phyloP scores from a whole-genome alignment of 2,113 vertebrate species.

The Nycticryphes semicollaris region DNA sequence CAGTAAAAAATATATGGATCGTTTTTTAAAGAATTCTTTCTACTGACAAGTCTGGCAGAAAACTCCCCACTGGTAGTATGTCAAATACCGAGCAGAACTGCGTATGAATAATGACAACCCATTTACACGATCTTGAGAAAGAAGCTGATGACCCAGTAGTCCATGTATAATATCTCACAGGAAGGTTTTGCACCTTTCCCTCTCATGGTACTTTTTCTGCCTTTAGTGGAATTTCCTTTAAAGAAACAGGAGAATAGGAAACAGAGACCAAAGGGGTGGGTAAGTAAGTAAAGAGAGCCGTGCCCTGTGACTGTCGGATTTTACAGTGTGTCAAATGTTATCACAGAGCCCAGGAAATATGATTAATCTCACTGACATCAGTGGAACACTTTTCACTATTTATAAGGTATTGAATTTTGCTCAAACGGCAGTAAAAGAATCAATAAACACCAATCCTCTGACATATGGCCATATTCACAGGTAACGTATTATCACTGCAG shows the following conservation, averaged over 20 bases:
- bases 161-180: not conserved
- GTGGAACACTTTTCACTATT: not conserved
- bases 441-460: not conserved
- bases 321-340: not conserved
- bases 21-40: not conserved
- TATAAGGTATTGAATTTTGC: constrained; percentile 3
- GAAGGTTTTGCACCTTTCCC: not conserved
- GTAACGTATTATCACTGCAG: not conserved
- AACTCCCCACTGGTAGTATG: not conserved
- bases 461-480: not conserved
- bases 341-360: not conserved
- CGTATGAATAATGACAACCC: not conserved
- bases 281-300: not conserved
- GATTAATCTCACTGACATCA: constrained; percentile 24
- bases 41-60: not conserved
- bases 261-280: not conserved
- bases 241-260: not conserved
- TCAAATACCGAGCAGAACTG: not conserved
- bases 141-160: not conserved
- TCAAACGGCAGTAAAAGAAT: not conserved
- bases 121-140: not conserved
- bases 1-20: not conserved
- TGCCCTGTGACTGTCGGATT: not conserved
- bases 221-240: not conserved
- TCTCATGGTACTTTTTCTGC: not conserved